These are phyloP conservation scores for Mimas tiliae DNA, from an alignment of 2,888 invertebrate species.

Conservation along the genomic window DNA sequence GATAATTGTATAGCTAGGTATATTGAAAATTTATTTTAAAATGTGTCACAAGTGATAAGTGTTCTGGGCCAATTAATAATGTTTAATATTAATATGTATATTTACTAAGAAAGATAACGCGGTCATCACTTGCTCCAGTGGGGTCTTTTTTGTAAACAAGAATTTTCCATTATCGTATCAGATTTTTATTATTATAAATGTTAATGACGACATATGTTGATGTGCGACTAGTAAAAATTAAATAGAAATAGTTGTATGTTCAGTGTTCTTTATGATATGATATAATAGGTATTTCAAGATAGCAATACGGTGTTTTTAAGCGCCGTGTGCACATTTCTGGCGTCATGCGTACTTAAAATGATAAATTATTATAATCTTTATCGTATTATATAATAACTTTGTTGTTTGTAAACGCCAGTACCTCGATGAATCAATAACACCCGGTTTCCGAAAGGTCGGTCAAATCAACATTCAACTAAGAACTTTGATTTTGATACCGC, in stretches of 20 bases:
- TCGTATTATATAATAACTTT: slow-evolving; percentile 3
- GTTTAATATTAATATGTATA: slow-evolving; percentile 17
- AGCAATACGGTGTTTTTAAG: background rate
- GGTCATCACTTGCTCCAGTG: slow-evolving; percentile 19
- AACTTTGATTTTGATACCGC: too few species aligned
- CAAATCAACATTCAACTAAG: too few species aligned
- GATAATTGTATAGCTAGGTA: background rate
- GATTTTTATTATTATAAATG: too few species aligned
- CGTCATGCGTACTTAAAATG: background rate
- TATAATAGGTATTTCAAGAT: background rate
- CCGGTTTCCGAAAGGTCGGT: too few species aligned
- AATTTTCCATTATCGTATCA: slow-evolving; percentile 23
- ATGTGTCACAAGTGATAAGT: slow-evolving; percentile 7
- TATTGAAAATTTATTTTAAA: background rate
- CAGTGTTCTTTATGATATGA: background rate
- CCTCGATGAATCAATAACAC: background rate
- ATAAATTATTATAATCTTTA: slow-evolving; percentile 4
- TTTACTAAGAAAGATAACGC: slow-evolving; percentile 20
- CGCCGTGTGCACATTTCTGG: background rate
- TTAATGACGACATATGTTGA: too few species aligned
- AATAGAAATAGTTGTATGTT: too few species aligned
- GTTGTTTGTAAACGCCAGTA: background rate
- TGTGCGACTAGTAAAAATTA: background rate
- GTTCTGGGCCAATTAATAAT: slow-evolving; percentile 5
- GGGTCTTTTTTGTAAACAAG: slow-evolving; percentile 25